Conservation (phyloP, 2,888 invertebrate genomes). For the Agonum fuliginosum region DNA sequence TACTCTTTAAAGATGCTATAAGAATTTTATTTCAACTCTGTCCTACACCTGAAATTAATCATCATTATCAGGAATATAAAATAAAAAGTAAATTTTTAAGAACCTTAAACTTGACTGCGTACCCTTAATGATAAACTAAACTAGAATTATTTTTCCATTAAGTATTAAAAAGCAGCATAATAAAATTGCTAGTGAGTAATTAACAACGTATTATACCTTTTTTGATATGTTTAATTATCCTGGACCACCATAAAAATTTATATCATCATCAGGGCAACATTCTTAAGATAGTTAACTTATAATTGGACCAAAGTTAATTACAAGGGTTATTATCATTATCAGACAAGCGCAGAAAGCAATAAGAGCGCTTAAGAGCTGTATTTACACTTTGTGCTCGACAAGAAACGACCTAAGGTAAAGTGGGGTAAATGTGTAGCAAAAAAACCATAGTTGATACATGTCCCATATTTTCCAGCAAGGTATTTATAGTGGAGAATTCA, state of each 20-base stretch:
- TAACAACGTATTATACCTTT: constrained; percentile 36
- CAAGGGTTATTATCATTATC: constrained; percentile 30
- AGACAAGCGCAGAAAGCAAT: constrained; percentile 3
- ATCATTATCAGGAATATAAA: background rate
- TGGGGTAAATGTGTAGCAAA: too few species aligned
- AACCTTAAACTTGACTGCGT: background rate
- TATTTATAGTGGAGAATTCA: too few species aligned
- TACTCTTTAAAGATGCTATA: too few species aligned
- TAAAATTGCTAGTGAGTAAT: constrained; percentile 35
- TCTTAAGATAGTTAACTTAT: constrained; percentile 41
- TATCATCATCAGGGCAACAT: constrained; percentile 43
- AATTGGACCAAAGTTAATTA: constrained; percentile 48
- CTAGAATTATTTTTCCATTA: constrained; percentile 28
- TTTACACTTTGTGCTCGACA: too few species aligned
- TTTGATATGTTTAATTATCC: constrained; percentile 26
- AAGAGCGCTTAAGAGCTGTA: too few species aligned
- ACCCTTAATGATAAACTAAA: constrained; percentile 20
- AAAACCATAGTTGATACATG: too few species aligned
- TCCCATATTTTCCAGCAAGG: too few species aligned
- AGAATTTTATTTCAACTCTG: too few species aligned
- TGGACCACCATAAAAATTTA: constrained; percentile 44
- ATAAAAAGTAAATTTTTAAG: background rate
- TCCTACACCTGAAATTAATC: too few species aligned
- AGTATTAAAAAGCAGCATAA: constrained; percentile 10
- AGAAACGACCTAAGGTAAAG: too few species aligned